A percentile compares a stretch with the other conserved stretches of the same genome.
Conservation (phyloP, 2,113 vertebrate genomes). For the Amphiprion percula region DNA sequence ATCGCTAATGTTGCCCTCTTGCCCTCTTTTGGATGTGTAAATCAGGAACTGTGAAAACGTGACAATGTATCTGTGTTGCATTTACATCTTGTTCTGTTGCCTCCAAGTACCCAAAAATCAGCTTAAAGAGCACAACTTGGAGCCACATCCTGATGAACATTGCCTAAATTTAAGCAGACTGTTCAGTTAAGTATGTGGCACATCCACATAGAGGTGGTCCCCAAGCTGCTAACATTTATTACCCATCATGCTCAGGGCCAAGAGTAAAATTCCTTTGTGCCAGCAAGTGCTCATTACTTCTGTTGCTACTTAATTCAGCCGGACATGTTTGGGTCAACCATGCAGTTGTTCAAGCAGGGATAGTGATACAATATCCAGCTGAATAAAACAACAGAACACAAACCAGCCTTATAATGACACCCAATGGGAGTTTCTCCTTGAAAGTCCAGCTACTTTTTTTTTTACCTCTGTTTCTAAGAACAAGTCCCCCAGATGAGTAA, state of each 20-base stretch:
- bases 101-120: not conserved
- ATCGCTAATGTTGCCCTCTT: not conserved
- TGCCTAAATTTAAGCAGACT: not conserved
- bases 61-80: too few relatives aligned
- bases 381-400: conserved; percentile 23
- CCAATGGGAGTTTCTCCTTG: not conserved
- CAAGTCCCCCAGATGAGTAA: not conserved
- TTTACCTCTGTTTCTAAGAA: not conserved
- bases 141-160: not conserved
- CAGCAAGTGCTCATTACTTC: conserved; percentile 20
- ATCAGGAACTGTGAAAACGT: not conserved
- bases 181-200: not conserved
- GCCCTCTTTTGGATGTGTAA: not conserved
- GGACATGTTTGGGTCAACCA: conserved; percentile 25
- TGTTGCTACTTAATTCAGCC: conserved; percentile 11
- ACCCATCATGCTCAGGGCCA: conserved; percentile 22
- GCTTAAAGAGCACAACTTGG: not conserved
- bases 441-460: conserved; percentile 3
- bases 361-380: conserved; percentile 15
- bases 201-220: conserved; percentile 7
- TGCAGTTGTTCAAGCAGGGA: conserved; percentile 1
- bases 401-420: conserved; percentile 23
- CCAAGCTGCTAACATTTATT: conserved; percentile 27
- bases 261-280: conserved; percentile 9
- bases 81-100: not conserved